These are phyloP conservation scores for Rissa tridactyla DNA, from an alignment of 2,113 vertebrate species.

Conservation along the genomic window DNA sequence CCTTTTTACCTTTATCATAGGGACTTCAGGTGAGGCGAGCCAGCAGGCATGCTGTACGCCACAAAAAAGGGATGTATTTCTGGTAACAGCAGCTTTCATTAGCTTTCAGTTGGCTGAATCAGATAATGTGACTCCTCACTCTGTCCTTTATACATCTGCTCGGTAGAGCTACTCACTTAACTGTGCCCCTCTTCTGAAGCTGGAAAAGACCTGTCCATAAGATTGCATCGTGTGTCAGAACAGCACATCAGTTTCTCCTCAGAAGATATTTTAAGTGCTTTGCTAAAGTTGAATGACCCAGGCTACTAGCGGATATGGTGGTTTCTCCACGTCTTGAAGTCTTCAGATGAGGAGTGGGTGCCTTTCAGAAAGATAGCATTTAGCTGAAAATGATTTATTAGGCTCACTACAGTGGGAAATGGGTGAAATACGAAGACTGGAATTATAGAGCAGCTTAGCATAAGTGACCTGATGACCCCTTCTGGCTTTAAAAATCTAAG, in stretches of 20 bases:
- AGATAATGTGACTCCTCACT: neutral
- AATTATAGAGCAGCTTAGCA: neutral
- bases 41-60: neutral
- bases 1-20: neutral
- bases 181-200: neutral
- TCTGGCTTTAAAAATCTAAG: constrained; percentile 28
- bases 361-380: neutral
- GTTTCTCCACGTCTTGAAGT: neutral
- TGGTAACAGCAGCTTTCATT: neutral
- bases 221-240: neutral
- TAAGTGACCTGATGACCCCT: neutral
- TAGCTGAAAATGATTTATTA: neutral
- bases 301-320: neutral
- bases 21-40: neutral
- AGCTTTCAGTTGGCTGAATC: neutral
- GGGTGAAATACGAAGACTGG: neutral
- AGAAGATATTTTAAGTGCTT: neutral
- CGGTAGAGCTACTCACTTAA: neutral
- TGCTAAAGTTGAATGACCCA: neutral
- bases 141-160: neutral
- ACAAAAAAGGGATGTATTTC: neutral
- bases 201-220: neutral
- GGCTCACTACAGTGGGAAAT: neutral
- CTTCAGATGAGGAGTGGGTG: neutral
- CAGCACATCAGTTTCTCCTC: neutral